Percentiles rank a stretch among this genome's conserved stretches.
phyloP scores from a whole-genome alignment of 2,888 invertebrate genomes.

The Sepiola atlantica region DNA sequence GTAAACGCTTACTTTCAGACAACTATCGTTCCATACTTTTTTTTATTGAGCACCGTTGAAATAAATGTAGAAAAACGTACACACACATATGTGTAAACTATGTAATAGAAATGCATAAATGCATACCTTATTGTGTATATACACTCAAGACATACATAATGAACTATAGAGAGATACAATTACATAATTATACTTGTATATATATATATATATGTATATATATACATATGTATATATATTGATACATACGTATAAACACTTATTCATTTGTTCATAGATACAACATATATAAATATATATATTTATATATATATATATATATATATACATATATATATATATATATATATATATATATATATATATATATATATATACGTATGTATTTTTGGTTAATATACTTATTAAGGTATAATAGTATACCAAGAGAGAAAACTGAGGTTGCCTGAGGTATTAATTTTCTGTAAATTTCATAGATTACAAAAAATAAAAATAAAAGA shows the following conservation, averaged over 20 bases:
- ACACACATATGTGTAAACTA: no score
- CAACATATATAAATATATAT: background rate
- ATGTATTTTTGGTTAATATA: background rate
- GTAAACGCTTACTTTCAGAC: background rate
- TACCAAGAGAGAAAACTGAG: no score
- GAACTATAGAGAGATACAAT: no score
- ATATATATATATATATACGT: background rate
- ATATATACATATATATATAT: background rate
- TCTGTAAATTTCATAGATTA: no score
- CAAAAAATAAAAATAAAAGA: no score
- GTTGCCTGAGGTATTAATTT: no score
- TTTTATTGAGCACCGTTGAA: no score
- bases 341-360: constrained; percentile 32
- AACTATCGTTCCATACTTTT: background rate
- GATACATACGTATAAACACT: background rate
- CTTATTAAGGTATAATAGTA: background rate
- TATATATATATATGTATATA: background rate
- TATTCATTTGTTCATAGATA: background rate
- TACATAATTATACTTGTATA: no score
- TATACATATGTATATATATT: background rate
- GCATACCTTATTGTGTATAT: no score
- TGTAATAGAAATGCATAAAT: no score
- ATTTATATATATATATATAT: background rate
- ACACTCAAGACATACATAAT: no score
- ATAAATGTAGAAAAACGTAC: background rate